These are phyloP conservation scores for Mormyrus proboscirostris DNA, from an alignment of 2,797 vertebrate genomes.

Conservation along the genomic window DNA sequence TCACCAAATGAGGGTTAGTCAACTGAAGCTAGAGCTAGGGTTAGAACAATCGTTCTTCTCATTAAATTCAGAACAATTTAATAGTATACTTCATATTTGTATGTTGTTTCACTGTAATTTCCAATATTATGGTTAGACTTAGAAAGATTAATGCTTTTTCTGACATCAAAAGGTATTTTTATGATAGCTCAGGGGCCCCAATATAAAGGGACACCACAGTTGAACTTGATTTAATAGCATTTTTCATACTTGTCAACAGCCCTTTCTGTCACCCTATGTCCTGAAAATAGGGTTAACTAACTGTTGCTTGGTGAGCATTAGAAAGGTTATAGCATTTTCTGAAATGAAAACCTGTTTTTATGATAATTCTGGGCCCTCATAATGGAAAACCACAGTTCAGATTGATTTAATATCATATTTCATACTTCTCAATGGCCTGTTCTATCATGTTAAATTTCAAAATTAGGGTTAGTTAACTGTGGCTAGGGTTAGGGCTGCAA, in stretches of 20 bases:
- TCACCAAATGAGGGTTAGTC: background rate
- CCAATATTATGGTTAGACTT: background rate
- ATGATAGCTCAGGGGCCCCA: background rate
- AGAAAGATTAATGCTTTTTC: background rate
- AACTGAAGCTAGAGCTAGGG: background rate
- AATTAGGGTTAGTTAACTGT: background rate
- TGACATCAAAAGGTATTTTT: background rate
- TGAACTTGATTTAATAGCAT: background rate
- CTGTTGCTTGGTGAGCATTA: background rate
- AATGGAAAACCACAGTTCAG: background rate
- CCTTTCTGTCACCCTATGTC: background rate
- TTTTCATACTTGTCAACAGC: background rate
- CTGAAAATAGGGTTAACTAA: background rate
- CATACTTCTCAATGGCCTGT: background rate
- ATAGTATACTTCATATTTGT: background rate
- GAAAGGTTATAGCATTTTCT: background rate
- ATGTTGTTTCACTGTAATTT: background rate
- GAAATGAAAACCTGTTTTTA: background rate
- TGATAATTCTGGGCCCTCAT: background rate
- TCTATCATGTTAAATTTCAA: background rate
- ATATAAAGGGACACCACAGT: background rate
- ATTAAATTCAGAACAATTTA: background rate
- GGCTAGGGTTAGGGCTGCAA: background rate
- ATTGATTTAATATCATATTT: background rate
- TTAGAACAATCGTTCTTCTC: background rate